Base-by-base conservation (phyloP, 2,888 invertebrate genomes). In the Furcula furcula region DNA sequence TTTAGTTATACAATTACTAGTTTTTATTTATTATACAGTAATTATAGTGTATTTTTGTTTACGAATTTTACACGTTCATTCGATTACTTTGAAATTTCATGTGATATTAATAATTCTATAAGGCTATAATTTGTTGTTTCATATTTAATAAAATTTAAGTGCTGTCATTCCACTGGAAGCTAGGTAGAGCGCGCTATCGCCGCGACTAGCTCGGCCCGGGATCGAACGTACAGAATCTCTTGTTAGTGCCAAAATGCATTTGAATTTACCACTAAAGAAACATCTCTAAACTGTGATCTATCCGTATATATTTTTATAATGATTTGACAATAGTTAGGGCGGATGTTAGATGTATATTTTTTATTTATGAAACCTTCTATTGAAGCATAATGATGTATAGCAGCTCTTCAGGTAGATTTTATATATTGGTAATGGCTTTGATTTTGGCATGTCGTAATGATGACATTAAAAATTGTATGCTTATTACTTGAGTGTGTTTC, bases 401-500 rank as follows among this genome's bases (percentile, higher is more conserved):
- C 73, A 70, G 73, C 74, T 74, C 67, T 62, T 71, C 60, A 59
- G 60, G 68, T 78, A 78, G 73, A 64, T 69, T 56, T 65, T 63
- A 57, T 53, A 61, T 65, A 53, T 53, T 57, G 70, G 76, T 82
- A 72, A 79, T 75, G 76, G 85, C 83, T 85, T 81, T 72, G 70
- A 76, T 78, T 76, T 79, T 78, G 83, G 83, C 86, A 84, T 80
- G 83, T 86, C 82, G 66, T 68, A 69, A 72, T 65, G 69, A 72
- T 76, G 81, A 84, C 85, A 86, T 84, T 87, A 86, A 83, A 29
- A 86, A 82, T 82, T 86, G 77, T 83, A 85, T 80, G 87, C 88
- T 88, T 87, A 77, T 75, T 79, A 81, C 54, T 50, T 36, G 55
- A 64, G 76, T 81, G 79, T 82, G n/a, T n/a, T n/a, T n/a, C n/a